These are phyloP conservation scores for Prionailurus bengalensis DNA, from an alignment of 2,113 vertebrate genomes.

Conservation along the genomic window DNA sequence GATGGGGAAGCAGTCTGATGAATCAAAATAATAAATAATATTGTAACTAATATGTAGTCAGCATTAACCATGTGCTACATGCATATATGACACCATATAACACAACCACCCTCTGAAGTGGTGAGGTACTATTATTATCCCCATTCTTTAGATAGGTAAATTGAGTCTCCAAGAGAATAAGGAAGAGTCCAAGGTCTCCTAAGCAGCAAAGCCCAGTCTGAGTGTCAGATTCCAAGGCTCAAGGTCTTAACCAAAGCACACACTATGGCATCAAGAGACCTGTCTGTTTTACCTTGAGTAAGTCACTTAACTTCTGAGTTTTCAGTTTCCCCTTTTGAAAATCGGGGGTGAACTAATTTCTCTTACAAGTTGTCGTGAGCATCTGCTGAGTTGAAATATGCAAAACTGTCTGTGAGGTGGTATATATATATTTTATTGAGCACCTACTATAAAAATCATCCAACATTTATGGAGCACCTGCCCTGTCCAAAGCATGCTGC, in stretches of 20 bases:
- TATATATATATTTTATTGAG: not conserved
- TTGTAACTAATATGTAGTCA: not conserved
- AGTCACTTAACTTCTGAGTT: not conserved
- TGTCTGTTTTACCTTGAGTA: not conserved
- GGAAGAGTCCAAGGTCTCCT: not conserved
- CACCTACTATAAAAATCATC: not conserved
- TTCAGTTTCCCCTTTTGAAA: conserved; percentile 12
- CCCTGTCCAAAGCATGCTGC: not conserved
- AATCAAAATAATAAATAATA: not conserved
- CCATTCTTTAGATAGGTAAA: not conserved
- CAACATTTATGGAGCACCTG: not conserved
- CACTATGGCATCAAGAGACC: not conserved
- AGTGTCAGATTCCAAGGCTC: not conserved
- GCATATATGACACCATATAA: not conserved
- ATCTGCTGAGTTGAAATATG: not conserved
- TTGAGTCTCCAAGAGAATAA: not conserved
- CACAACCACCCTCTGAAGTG: not conserved
- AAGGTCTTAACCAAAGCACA: not conserved
- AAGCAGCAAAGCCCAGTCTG: not conserved
- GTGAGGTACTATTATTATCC: not conserved
- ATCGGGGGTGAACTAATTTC: not conserved
- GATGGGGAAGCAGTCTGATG: not conserved
- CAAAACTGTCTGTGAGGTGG: not conserved
- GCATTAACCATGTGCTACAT: not conserved
- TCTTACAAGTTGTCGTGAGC: not conserved